phyloP scores from a whole-genome alignment of 92 coral and sea anemone genomes.

The Metridium senile region DNA sequence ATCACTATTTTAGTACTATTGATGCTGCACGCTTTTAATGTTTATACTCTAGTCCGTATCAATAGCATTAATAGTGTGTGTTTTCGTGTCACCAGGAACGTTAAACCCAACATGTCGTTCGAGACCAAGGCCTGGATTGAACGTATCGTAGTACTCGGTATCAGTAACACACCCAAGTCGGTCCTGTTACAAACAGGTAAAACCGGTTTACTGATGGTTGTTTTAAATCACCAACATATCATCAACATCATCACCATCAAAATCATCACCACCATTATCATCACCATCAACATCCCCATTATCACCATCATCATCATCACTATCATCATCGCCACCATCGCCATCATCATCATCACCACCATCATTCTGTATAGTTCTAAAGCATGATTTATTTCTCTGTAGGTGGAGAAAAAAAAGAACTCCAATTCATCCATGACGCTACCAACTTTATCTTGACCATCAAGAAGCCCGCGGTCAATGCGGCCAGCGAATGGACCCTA shows the following conservation, averaged over 20 bases:
- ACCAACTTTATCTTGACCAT: conserved; percentile 71
- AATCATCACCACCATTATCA: too few species aligned
- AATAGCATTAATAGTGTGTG: neutral
- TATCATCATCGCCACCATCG: too few species aligned
- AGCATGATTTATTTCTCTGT: neutral
- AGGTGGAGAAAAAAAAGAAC: conserved; percentile 69
- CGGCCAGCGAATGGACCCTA: conserved; percentile 90
- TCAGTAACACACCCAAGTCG: conserved; percentile 81
- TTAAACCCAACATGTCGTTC: conserved; percentile 65
- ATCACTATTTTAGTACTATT: too few species aligned
- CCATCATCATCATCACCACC: too few species aligned
- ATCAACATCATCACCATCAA: too few species aligned
- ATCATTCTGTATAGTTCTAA: too few species aligned
- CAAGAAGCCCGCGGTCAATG: conserved; percentile 94
- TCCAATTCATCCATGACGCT: conserved; percentile 75
- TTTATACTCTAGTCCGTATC: neutral
- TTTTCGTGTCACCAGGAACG: conserved; percentile 47
- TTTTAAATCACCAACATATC: too few species aligned
- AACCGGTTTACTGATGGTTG: too few species aligned
- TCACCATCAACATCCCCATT: too few species aligned
- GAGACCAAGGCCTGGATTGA: conserved; percentile 88
- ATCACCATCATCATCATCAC: too few species aligned
- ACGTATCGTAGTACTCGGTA: conserved; percentile 92
- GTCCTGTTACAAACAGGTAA: conserved; percentile 26
- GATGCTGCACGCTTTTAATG: too few species aligned